phyloP scores from a whole-genome alignment of 2,113 vertebrate species.

The Australoheros scitulus region DNA sequence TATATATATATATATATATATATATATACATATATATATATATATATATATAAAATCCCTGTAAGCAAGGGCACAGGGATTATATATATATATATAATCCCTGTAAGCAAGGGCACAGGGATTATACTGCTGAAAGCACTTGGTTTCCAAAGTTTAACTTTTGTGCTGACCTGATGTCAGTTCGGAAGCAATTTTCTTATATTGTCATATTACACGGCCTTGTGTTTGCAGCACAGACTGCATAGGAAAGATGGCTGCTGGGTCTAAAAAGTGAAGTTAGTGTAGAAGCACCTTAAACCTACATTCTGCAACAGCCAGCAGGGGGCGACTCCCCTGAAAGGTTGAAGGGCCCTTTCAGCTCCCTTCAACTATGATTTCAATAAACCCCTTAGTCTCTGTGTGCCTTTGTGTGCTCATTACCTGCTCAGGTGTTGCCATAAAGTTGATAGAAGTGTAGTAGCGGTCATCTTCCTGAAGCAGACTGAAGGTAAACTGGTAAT shows the following conservation, averaged over 20 bases:
- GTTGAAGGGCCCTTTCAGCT: not conserved
- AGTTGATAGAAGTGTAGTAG: slow-evolving; percentile 95
- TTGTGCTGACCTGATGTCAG: rapidly evolving
- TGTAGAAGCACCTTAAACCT: not conserved
- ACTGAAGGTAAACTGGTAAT: slow-evolving; percentile 99
- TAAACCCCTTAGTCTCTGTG: too few species aligned
- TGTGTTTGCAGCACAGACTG: not conserved
- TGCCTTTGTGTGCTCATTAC: slow-evolving; percentile 50
- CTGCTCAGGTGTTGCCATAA: slow-evolving; percentile 96
- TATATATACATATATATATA: too few species aligned
- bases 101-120: not conserved
- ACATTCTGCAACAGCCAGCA: not conserved
- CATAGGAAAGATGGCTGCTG: not conserved
- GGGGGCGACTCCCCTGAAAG: not conserved
- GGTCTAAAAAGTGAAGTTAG: not conserved
- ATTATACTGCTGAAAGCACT: not conserved
- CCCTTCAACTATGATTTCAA: not conserved
- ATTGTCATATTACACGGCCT: not conserved
- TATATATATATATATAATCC: too few species aligned
- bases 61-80: too few species aligned
- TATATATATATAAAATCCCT: too few species aligned
- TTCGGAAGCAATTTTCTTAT: not conserved
- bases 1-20: too few species aligned
- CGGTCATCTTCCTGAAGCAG: slow-evolving; percentile 95
- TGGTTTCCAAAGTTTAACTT: not conserved